Conservation (phyloP, 2,888 invertebrate genomes). For the Fragum fragum region DNA sequence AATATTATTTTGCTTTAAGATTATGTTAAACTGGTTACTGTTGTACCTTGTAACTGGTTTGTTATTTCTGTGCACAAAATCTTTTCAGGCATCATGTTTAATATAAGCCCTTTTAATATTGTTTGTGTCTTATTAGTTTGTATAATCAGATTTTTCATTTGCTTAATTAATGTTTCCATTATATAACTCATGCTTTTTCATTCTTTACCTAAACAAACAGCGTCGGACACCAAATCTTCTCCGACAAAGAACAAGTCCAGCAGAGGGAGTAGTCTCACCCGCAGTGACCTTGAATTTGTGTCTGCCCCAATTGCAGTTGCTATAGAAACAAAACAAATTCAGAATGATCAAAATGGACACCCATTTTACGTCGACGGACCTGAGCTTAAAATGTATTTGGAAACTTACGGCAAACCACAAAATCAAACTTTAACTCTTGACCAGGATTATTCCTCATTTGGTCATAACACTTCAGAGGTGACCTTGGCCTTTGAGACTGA, state of each 20-base stretch:
- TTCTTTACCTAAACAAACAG: slow-evolving; percentile 11
- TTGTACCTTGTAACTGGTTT: too few relatives aligned
- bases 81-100: too few relatives aligned
- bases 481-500: slow-evolving; percentile 10
- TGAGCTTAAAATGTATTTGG: slow-evolving; percentile 15
- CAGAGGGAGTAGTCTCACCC: slow-evolving; percentile 8
- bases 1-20: too few relatives aligned
- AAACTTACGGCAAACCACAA: not conserved
- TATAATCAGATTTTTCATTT: slow-evolving; percentile 21
- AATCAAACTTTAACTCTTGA: not conserved
- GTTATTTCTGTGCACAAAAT: too few relatives aligned
- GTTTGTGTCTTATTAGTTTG: not conserved
- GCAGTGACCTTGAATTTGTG: slow-evolving; percentile 7
- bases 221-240: slow-evolving; percentile 19
- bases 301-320: slow-evolving; percentile 22
- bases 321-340: slow-evolving; percentile 22
- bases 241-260: slow-evolving; percentile 14
- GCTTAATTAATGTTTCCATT: not conserved
- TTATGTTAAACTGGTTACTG: too few relatives aligned
- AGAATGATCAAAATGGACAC: not conserved
- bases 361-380: not conserved
- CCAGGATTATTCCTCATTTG: slow-evolving; percentile 21
- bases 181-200: not conserved
- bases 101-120: not conserved
- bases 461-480: slow-evolving; percentile 22